These are phyloP conservation scores for Ammodramus savannarum DNA, from an alignment of 2,113 vertebrate species.

Conservation along the genomic window DNA sequence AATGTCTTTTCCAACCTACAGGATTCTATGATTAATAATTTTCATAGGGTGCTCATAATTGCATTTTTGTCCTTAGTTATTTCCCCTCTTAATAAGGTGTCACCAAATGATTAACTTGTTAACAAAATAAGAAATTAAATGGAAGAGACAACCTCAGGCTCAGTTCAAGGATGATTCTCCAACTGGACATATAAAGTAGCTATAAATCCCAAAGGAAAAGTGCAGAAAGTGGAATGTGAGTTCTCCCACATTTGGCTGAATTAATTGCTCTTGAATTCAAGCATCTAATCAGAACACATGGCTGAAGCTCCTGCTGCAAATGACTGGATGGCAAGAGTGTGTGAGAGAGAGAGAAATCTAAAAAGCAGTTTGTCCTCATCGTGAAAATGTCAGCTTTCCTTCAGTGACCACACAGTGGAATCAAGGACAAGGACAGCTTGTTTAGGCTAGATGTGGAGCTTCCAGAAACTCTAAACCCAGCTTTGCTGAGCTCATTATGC, in stretches of 20 bases:
- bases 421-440: slow-evolving; percentile 15
- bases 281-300: background rate
- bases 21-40: background rate
- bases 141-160: background rate
- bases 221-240: background rate
- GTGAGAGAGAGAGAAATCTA: background rate
- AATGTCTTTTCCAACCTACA: background rate
- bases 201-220: background rate
- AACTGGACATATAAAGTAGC: background rate
- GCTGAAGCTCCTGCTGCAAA: background rate
- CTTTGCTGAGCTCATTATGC: background rate
- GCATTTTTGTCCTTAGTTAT: background rate
- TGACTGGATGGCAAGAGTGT: background rate
- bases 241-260: background rate
- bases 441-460: background rate
- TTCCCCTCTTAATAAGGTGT: background rate
- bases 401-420: background rate
- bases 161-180: background rate
- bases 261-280: background rate
- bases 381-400: background rate
- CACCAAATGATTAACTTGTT: background rate
- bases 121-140: slow-evolving; percentile 7
- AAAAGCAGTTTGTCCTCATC: slow-evolving; percentile 3
- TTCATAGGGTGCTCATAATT: background rate
- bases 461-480: background rate